A percentile compares a stretch with the other conserved stretches of the same genome.
phyloP scores from a whole-genome alignment of 2,113 vertebrate species.

The Myanophis thanlyinensis region DNA sequence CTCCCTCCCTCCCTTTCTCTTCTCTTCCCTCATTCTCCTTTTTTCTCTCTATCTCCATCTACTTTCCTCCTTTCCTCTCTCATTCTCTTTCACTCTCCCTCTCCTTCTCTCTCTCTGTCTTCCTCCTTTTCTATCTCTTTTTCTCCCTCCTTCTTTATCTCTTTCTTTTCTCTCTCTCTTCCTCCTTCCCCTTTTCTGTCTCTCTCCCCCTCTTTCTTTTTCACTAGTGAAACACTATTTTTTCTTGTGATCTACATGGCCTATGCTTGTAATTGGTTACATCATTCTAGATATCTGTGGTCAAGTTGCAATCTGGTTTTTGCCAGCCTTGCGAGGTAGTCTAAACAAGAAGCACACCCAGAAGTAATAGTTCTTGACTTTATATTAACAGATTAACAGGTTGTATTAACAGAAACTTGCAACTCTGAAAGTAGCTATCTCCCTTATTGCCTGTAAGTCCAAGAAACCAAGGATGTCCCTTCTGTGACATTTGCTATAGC shows the following conservation, averaged over 20 bases:
- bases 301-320: neutral
- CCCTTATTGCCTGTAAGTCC: neutral
- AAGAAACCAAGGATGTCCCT: neutral
- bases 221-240: neutral
- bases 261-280: neutral
- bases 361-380: neutral
- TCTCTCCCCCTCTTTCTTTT: too few species aligned
- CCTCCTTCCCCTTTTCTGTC: too few species aligned
- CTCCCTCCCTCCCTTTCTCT: too few species aligned
- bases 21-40: too few species aligned
- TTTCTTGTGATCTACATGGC: neutral
- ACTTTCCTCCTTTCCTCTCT: too few species aligned
- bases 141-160: too few species aligned
- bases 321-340: neutral
- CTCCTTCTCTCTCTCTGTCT: too few species aligned
- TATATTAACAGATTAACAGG: neutral
- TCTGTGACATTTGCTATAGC: neutral
- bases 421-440: neutral
- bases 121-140: too few species aligned
- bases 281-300: neutral
- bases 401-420: neutral
- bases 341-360: neutral
- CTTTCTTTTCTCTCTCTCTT: too few species aligned
- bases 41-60: too few species aligned
- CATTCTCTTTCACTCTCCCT: too few species aligned